Percentiles rank a stretch among this genome's conserved stretches.
These are phyloP conservation scores for Lutjanus argentimaculatus DNA, from an alignment of 2,797 vertebrate species.

Conservation along the genomic window DNA sequence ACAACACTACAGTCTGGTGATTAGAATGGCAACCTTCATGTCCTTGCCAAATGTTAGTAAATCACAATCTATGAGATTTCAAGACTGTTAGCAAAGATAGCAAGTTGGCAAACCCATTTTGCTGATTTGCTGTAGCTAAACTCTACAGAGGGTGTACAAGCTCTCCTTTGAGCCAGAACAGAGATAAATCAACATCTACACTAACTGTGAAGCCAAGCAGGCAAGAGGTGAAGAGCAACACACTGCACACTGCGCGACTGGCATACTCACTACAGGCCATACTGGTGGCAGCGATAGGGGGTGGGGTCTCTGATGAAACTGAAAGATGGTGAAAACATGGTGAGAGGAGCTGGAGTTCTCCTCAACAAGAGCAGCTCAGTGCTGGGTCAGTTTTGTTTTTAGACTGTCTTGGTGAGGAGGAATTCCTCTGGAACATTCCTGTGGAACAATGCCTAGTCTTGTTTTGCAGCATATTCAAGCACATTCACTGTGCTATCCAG, in stretches of 20 bases:
- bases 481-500: background rate
- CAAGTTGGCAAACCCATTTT: background rate
- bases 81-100: constrained; percentile 47
- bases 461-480: constrained; percentile 1
- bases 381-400: background rate
- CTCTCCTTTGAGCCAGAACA: constrained; percentile 28
- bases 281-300: constrained; percentile 82
- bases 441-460: constrained; percentile 7
- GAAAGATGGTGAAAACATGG: constrained; percentile 85
- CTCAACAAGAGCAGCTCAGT: constrained; percentile 2
- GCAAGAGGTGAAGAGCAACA: constrained; percentile 53
- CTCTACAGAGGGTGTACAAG: constrained; percentile 14
- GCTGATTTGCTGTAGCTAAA: background rate
- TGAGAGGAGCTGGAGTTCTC: constrained; percentile 67
- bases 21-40: constrained; percentile 14
- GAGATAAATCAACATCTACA: constrained; percentile 37
- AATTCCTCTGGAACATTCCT: background rate
- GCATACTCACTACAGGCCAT: constrained; percentile 88
- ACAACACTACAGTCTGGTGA: constrained; percentile 14
- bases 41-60: constrained; percentile 64
- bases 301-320: constrained; percentile 83
- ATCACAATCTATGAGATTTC: constrained; percentile 16
- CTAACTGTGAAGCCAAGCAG: constrained; percentile 67
- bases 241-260: constrained; percentile 70
- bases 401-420: background rate